Base-by-base conservation (phyloP, 2,113 vertebrate genomes). In the Cricetomys ansorgei region DNA sequence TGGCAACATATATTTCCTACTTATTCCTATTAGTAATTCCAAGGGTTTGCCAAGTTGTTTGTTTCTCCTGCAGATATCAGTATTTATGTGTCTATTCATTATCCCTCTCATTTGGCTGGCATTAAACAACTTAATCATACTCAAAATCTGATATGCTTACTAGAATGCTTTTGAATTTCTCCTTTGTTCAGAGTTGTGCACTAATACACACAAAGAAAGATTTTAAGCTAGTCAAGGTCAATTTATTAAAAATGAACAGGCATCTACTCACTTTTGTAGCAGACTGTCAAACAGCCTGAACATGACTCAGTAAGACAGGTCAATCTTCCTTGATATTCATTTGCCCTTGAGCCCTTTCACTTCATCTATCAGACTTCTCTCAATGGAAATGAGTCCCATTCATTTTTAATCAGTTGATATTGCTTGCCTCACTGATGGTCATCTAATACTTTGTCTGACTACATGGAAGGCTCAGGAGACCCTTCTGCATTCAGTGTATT, bases 301-400 rank as follows among this genome's bases (percentile, higher is more conserved):
- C 79, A 96, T 94, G 94, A 89, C 89, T 93, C 93, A 94, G 50
- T 75, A 40, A 96, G 81, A 96, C 89, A 93, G 91, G 83, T 93
- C 93, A 94, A 91, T 97, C 86, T 96, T 91, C 83, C 67, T 88
- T 89, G 85, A 84, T 96, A 84, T 67, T 94, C 57, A 55, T 95
- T 95, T 96, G 93, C 95, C 94, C 95, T 97, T 97, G 89, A 95
- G 53, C 88, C 45, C 48, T 83, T 86, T 92, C 95, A 94, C 69
- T 89, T 84, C 89, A 95, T 96, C 92, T 96, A 45, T 96, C 91
- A 93, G 89, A 21, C 69, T 94, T 94, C 53, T 95, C 91, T 94
- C 79, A 19, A 48, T 94, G 94, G 73, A 92, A 96, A 76, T 83
- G 72, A 75, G 53, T 45, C 6, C 43, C 72, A 93, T 85, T 97